These are phyloP conservation scores for Strigamia transsilvanica DNA, from an alignment of 2,888 invertebrate genomes.

Conservation along the genomic window DNA sequence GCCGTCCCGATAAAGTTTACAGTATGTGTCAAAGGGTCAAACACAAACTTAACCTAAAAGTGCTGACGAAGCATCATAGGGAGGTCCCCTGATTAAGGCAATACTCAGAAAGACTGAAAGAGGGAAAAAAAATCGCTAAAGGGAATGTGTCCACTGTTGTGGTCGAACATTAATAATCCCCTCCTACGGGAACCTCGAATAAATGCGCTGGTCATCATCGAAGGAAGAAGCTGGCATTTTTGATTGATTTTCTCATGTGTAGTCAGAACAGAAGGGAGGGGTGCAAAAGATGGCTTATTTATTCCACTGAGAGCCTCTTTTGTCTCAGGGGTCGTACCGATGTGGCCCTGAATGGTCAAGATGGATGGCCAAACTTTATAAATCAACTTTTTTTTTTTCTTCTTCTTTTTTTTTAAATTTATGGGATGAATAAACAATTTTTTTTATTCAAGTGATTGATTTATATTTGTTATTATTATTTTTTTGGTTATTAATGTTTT, in stretches of 20 bases:
- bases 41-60: no score
- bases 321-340: background rate
- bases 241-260: constrained; percentile 8
- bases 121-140: background rate
- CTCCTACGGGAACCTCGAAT: background rate
- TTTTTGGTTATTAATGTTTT: no score
- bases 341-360: background rate
- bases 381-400: background rate
- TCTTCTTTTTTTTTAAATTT: background rate
- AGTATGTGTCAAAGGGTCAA: no score
- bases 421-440: background rate
- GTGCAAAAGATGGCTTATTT: constrained; percentile 3
- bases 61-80: background rate
- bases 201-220: constrained; percentile 8
- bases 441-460: background rate
- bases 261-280: background rate
- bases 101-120: background rate
- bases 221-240: background rate
- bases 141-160: background rate
- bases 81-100: background rate
- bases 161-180: constrained; percentile 2
- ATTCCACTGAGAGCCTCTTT: constrained; percentile 8
- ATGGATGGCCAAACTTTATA: background rate
- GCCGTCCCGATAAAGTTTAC: no score
- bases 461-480: no score